Conservation (phyloP, 2,888 invertebrate species). For the Tetranychus piercei region DNA sequence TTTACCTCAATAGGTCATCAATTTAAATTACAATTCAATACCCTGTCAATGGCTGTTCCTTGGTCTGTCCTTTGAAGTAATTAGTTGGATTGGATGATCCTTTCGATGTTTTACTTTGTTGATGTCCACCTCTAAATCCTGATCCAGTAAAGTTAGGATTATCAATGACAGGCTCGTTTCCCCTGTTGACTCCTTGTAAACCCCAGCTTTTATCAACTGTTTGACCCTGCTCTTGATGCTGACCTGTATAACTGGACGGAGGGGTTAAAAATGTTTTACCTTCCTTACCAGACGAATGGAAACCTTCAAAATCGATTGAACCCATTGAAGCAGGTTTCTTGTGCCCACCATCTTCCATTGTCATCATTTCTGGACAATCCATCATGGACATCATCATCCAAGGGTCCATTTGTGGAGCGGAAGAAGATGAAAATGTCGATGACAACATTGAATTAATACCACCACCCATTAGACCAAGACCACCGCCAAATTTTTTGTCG, state of each 20-base stretch:
- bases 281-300: background rate
- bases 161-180: background rate
- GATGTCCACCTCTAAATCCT: background rate
- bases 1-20: background rate
- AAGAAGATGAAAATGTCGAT: background rate
- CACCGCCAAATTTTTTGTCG: background rate
- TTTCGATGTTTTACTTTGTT: background rate
- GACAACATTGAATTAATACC: background rate
- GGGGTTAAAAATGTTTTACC: background rate
- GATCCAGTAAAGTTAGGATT: background rate
- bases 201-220: background rate
- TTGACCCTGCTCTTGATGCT: background rate
- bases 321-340: background rate
- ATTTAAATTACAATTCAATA: background rate
- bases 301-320: no score
- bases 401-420: background rate
- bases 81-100: background rate
- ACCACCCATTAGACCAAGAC: background rate
- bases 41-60: background rate
- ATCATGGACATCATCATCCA: conserved; percentile 1
- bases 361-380: conserved; percentile 1
- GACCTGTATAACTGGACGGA: background rate
- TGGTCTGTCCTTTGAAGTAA: background rate
- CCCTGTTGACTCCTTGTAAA: background rate
- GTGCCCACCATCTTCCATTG: background rate